A percentile compares a stretch with the other conserved stretches of the same genome.
Conservation (phyloP, 2,888 invertebrate genomes). For the Halictus quadricinctus region DNA sequence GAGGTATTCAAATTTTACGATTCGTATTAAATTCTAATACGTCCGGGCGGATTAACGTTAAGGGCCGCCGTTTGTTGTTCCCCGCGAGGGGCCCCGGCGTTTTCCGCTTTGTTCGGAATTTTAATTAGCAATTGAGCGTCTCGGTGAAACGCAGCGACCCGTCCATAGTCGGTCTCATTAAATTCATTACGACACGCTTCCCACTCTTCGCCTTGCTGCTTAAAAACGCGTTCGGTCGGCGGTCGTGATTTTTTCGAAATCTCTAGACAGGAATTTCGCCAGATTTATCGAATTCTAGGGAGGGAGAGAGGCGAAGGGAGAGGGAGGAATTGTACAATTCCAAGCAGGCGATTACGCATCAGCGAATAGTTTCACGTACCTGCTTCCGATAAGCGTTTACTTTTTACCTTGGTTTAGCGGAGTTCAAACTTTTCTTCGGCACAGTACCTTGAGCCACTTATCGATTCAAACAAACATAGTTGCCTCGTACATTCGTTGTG, state of each 20-base stretch:
- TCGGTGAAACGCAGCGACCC: slow-evolving; percentile 31
- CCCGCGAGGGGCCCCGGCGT: not conserved
- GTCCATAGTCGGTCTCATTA: slow-evolving; percentile 49
- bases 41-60: not conserved
- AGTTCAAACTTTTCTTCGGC: not conserved
- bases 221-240: slow-evolving; percentile 34
- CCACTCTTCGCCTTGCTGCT: slow-evolving; percentile 17
- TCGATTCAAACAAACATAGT: not conserved
- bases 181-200: slow-evolving; percentile 44
- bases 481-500: not conserved
- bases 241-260: slow-evolving; percentile 15
- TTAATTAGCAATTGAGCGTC: slow-evolving; percentile 55
- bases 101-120: slow-evolving; percentile 49
- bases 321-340: not conserved
- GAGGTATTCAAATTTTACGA: slow-evolving; percentile 4
- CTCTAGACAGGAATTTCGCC: slow-evolving; percentile 20
- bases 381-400: not conserved
- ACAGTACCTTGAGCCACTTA: not conserved
- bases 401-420: not conserved
- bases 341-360: not conserved
- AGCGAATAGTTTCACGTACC: not conserved
- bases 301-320: too few species aligned
- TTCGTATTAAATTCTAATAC: not conserved
- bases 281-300: not conserved
- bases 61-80: slow-evolving; percentile 5